Evolutionary conservation across 1,140 invertebrate genomes (phyloP).

Genomic region (Fopius arisanus): DNA sequence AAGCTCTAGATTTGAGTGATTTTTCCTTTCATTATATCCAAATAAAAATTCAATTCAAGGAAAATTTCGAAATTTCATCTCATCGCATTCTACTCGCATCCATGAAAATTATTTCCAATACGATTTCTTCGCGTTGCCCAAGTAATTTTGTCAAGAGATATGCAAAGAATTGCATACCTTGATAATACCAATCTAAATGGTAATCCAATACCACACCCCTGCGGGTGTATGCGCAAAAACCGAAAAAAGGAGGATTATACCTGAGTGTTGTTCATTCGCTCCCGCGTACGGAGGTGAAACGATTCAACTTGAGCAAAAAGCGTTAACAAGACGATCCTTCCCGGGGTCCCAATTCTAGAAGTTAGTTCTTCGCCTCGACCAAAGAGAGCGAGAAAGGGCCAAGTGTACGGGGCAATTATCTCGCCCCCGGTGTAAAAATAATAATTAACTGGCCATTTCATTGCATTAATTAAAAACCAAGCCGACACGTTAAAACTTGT

Average conservation of each 20-base stretch:
- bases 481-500: conserved; percentile 31
- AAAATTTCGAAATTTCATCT: no score
- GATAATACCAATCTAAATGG: conserved; percentile 60
- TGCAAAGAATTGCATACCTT: not conserved
- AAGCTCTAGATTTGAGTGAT: not conserved
- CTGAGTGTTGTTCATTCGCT: not conserved
- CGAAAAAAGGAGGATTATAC: conserved; percentile 36
- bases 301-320: conserved; percentile 45
- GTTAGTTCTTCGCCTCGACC: not conserved
- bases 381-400: not conserved
- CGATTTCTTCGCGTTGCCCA: not conserved
- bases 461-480: conserved; percentile 51
- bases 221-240: conserved; percentile 45
- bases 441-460: conserved; percentile 55
- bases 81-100: no score
- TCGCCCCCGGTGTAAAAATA: conserved; percentile 54
- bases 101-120: not conserved
- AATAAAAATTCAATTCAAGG: no score
- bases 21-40: no score
- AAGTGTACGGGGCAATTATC: conserved; percentile 48
- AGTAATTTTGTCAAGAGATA: not conserved
- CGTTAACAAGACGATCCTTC: conserved; percentile 53
- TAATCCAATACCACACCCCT: conserved; percentile 60
- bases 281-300: conserved; percentile 12
- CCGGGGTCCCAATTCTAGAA: conserved; percentile 40